phyloP scores from a whole-genome alignment of 2,113 vertebrate genomes.

The Boulengeromyrus knoepffleri region DNA sequence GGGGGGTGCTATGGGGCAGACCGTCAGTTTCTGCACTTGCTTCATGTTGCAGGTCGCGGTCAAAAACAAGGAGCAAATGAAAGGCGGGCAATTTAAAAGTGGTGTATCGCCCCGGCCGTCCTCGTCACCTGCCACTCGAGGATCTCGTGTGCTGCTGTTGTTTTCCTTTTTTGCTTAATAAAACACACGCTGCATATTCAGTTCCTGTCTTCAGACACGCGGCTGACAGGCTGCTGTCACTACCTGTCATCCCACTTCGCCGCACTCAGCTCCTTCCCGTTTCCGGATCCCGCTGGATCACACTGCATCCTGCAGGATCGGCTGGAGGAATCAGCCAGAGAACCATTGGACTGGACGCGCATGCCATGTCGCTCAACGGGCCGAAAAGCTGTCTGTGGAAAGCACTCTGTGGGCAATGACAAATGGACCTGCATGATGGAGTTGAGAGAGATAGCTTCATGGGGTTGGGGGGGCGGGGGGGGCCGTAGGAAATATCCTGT shows the following conservation, averaged over 20 bases:
- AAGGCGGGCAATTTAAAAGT: background rate
- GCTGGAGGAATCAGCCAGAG: background rate
- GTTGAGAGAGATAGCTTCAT: background rate
- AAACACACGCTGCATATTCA: background rate
- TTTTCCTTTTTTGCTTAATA: background rate
- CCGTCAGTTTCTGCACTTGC: background rate
- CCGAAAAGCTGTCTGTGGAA: background rate
- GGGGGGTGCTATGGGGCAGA: background rate
- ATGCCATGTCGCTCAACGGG: background rate
- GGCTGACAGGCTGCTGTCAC: background rate
- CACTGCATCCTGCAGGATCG: background rate
- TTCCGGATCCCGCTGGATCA: background rate
- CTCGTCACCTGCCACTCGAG: slow-evolving; percentile 7
- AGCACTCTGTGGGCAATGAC: background rate
- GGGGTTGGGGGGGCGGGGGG: background rate
- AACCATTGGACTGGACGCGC: background rate
- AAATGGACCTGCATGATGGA: background rate
- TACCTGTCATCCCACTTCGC: background rate
- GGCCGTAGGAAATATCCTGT: background rate
- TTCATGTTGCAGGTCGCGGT: background rate
- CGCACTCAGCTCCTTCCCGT: background rate
- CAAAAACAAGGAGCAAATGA: background rate
- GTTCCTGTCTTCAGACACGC: slow-evolving; percentile 1
- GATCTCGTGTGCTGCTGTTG: background rate
- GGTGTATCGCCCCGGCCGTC: background rate